These are phyloP conservation scores for Pseudochirops cupreus DNA, from an alignment of 2,797 vertebrate genomes.

Conservation along the genomic window DNA sequence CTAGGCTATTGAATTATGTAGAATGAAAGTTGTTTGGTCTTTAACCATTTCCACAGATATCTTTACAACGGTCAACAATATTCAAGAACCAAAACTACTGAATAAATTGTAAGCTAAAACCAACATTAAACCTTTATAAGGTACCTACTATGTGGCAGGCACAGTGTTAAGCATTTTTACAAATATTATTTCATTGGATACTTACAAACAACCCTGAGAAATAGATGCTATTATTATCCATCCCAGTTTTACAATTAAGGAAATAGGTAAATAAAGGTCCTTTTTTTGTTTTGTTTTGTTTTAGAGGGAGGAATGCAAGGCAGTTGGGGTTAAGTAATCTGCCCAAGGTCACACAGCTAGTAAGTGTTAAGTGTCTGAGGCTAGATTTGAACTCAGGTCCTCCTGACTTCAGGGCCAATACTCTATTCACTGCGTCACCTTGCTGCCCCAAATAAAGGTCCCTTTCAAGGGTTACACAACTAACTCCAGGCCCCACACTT, in stretches of 20 bases:
- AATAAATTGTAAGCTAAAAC: neutral
- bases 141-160: neutral
- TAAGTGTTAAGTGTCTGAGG: too few relatives aligned
- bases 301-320: too few relatives aligned
- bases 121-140: neutral
- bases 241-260: neutral
- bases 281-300: too few relatives aligned
- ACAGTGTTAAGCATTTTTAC: neutral
- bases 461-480: neutral
- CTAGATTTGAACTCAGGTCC: too few relatives aligned
- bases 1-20: constrained; percentile 67
- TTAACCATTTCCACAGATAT: constrained; percentile 40
- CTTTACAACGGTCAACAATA: constrained; percentile 52
- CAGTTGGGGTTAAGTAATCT: too few relatives aligned
- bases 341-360: too few relatives aligned
- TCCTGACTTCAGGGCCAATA: too few relatives aligned
- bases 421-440: too few relatives aligned
- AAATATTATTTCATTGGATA: neutral
- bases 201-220: neutral
- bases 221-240: neutral
- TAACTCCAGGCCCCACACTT: neutral
- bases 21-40: constrained; percentile 64
- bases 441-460: too few relatives aligned
- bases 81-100: neutral
- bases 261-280: neutral